phyloP scores from a whole-genome alignment of 1,140 invertebrate genomes.

The Phenacoccus solenopsis region DNA sequence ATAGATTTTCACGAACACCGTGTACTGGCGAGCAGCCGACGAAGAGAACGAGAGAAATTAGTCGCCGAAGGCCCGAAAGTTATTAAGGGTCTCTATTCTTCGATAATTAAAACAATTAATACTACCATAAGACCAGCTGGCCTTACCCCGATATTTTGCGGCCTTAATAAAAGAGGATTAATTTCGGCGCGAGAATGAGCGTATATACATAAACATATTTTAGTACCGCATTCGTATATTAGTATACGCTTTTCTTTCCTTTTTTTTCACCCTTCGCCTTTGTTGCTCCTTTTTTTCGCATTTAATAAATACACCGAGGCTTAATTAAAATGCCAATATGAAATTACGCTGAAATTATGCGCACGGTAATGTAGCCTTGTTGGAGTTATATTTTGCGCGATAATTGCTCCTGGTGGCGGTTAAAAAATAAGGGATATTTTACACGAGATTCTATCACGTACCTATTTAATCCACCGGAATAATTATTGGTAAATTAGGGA shows the following conservation, averaged over 20 bases:
- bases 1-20: conserved; percentile 6
- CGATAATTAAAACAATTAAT: conserved; percentile 18
- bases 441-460: no score
- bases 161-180: conserved; percentile 16
- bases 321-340: conserved; percentile 12
- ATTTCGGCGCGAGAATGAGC: background rate
- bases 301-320: background rate
- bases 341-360: background rate
- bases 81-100: conserved; percentile 15
- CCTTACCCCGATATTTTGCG: conserved; percentile 14
- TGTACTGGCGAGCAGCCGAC: conserved; percentile 8
- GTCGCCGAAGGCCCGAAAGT: background rate
- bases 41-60: conserved; percentile 3
- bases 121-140: conserved; percentile 15
- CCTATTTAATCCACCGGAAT: no score
- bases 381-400: no score
- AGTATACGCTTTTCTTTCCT: background rate
- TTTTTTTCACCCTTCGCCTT: background rate
- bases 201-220: conserved; percentile 16
- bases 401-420: no score
- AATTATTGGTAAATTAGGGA: no score
- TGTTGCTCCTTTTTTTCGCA: background rate
- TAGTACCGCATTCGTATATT: background rate
- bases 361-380: no score
- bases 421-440: no score